Percentiles rank a stretch among this genome's conserved stretches.
These are phyloP conservation scores for Saccopteryx leptura DNA, from an alignment of 2,113 vertebrate genomes.

Conservation along the genomic window DNA sequence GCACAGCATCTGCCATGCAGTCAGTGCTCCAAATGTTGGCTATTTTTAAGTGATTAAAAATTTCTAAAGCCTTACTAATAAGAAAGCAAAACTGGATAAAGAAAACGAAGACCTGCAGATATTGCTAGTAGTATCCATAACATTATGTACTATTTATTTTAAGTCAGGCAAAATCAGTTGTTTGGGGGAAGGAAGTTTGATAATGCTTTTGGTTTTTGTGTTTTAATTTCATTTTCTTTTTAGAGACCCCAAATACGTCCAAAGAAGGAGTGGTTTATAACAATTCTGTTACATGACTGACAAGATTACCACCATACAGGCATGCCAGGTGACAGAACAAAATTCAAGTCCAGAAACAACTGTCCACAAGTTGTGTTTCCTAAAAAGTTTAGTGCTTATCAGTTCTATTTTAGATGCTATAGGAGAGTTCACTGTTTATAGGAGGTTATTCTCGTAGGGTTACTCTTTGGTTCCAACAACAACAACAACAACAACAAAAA, in stretches of 20 bases:
- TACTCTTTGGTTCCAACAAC: not conserved
- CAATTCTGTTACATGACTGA: not conserved
- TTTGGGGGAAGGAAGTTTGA: not conserved
- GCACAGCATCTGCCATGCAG: not conserved
- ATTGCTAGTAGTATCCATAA: not conserved
- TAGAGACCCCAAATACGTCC: not conserved
- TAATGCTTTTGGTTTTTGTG: not conserved
- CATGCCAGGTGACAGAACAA: not conserved
- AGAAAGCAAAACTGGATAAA: not conserved
- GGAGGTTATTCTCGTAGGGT: not conserved
- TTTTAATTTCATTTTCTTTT: not conserved
- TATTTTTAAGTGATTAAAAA: not conserved
- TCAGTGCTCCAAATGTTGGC: not conserved
- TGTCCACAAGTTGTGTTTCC: not conserved
- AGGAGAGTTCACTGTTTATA: not conserved
- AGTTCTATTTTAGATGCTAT: not conserved
- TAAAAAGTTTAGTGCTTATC: not conserved
- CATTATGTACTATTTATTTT: not conserved
- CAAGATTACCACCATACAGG: not conserved
- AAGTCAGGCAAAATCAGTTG: not conserved
- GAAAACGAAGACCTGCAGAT: not conserved
- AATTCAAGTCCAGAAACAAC: not conserved
- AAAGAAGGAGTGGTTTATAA: not conserved
- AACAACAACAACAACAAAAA: too few relatives aligned
- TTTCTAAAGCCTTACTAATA: not conserved